Conservation (phyloP, 2,113 vertebrate genomes). For the Microcebus lehilahytsara region DNA sequence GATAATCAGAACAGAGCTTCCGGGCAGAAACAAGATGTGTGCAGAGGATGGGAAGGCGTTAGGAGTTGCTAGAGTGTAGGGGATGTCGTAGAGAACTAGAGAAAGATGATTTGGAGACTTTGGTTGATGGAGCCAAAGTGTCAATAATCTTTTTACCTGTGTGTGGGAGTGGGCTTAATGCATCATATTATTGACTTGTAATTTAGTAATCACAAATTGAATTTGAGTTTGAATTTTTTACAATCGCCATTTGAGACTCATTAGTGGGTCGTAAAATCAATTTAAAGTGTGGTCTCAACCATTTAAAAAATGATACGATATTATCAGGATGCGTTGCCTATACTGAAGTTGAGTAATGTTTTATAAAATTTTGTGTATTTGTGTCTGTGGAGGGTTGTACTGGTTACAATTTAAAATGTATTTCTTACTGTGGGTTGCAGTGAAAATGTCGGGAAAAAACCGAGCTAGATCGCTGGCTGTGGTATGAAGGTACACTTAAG, state of each 20-base stretch:
- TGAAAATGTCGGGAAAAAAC: background rate
- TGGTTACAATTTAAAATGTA: background rate
- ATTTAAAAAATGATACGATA: background rate
- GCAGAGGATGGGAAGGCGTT: background rate
- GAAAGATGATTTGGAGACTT: background rate
- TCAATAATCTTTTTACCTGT: background rate
- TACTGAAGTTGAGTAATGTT: background rate
- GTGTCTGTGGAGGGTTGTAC: background rate
- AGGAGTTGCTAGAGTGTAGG: background rate
- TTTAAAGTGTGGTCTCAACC: background rate
- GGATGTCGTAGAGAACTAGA: background rate
- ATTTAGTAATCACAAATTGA: background rate
- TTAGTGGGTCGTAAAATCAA: conserved; percentile 17
- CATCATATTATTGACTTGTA: background rate
- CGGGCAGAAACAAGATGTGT: background rate
- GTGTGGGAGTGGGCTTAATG: background rate
- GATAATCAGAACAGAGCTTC: background rate
- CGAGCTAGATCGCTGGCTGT: background rate
- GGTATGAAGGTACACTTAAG: background rate
- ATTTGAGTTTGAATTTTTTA: background rate
- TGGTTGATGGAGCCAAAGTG: background rate
- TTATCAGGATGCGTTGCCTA: background rate
- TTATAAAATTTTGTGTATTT: background rate
- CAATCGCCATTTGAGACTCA: background rate
- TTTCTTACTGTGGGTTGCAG: background rate